Conservation (phyloP, 2,113 vertebrate species). For the Proteles cristata region DNA sequence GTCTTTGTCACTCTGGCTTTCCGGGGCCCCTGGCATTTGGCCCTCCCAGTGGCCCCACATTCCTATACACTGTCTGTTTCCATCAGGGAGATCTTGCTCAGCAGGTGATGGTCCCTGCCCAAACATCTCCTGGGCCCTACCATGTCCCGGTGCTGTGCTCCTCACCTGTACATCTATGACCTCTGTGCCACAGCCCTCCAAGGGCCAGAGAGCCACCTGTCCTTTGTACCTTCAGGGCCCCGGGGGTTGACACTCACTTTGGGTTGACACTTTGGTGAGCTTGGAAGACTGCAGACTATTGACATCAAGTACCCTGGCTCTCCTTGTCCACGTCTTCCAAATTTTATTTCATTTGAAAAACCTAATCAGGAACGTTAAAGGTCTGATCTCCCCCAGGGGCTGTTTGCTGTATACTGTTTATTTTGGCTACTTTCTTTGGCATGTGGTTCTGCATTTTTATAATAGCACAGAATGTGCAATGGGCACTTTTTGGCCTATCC, state of each 20-base stretch:
- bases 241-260: neutral
- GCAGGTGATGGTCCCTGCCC: too few species aligned
- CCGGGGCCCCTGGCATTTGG: neutral
- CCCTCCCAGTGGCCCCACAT: neutral
- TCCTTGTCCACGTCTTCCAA: neutral
- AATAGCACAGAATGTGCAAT: fast-evolving
- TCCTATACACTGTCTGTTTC: fast-evolving
- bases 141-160: neutral
- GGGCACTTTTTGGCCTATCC: neutral
- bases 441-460: fast-evolving
- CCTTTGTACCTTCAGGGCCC: neutral
- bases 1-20: neutral
- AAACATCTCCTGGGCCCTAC: fast-evolving
- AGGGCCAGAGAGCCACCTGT: neutral
- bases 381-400: neutral
- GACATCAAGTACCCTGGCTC: too few species aligned
- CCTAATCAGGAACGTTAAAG: fast-evolving
- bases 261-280: neutral
- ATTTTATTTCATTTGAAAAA: neutral
- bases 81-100: fast-evolving
- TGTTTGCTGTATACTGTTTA: fast-evolving
- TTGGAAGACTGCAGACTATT: too few species aligned
- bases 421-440: neutral
- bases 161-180: neutral
- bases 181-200: neutral